phyloP scores from a whole-genome alignment of 2,888 invertebrate species.

The Germaria angustata region DNA sequence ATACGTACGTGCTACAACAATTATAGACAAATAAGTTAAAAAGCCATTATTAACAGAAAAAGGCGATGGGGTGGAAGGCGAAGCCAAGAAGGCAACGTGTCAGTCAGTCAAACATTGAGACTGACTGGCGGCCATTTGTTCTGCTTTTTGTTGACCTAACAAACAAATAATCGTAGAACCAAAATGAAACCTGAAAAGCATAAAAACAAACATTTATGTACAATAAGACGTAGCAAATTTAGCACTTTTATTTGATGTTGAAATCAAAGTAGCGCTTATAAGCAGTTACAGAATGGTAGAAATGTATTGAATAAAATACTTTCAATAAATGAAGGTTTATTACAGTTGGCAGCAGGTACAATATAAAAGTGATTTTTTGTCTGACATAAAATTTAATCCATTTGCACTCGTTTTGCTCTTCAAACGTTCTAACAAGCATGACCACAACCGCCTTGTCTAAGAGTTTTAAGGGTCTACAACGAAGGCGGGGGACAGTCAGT shows the following conservation, averaged over 20 bases:
- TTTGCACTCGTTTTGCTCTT: no score
- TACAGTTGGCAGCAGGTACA: background rate
- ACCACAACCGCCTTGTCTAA: no score
- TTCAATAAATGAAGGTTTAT: background rate
- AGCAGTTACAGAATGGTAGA: background rate
- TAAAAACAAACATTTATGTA: conserved; percentile 4
- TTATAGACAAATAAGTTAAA: conserved; percentile 56
- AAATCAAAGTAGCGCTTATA: conserved; percentile 29
- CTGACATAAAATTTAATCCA: background rate
- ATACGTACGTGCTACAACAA: conserved; percentile 54
- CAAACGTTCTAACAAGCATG: no score
- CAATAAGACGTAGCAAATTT: conserved; percentile 1
- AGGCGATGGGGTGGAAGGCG: conserved; percentile 57
- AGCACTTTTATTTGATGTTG: conserved; percentile 4
- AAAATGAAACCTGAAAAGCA: conserved; percentile 29
- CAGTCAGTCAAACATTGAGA: conserved; percentile 54
- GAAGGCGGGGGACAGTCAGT: no score
- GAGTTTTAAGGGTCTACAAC: no score
- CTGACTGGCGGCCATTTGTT: conserved; percentile 49
- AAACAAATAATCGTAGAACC: conserved; percentile 50
- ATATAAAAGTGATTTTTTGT: background rate
- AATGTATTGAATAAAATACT: background rate
- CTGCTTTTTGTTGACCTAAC: conserved; percentile 48
- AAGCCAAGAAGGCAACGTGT: conserved; percentile 53
- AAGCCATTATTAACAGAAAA: conserved; percentile 57